Evolutionary conservation across 53 echinoderm and acorn worm species (phyloP).

Genomic region (Zoroaster sp.): DNA sequence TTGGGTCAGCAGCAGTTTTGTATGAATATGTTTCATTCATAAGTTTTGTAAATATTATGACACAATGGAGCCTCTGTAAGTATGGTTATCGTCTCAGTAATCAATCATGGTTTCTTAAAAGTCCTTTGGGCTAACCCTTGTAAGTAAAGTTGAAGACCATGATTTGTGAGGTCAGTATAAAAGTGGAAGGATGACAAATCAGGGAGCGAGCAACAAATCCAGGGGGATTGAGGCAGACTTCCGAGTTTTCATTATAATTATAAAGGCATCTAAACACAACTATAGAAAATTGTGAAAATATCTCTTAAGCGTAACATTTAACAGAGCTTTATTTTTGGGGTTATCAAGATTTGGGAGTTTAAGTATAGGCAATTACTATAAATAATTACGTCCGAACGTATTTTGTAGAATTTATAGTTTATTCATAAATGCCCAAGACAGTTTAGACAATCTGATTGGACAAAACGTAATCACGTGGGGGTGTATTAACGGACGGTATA

Average conservation of each 20-base stretch:
- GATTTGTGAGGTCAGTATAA: neutral
- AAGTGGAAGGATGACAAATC: constrained; percentile 8
- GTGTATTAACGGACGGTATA: too few species aligned
- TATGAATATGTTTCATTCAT: constrained; percentile 3
- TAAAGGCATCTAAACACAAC: neutral
- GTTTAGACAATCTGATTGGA: too few species aligned
- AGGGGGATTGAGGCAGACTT: neutral
- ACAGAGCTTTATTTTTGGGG: too few species aligned
- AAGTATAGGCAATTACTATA: too few species aligned
- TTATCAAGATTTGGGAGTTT: too few species aligned
- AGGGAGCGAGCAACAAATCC: neutral
- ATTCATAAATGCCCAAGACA: too few species aligned
- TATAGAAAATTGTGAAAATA: too few species aligned
- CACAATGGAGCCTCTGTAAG: constrained; percentile 46
- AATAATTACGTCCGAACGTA: too few species aligned
- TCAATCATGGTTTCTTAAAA: neutral
- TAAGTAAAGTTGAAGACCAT: constrained; percentile 28
- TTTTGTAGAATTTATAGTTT: too few species aligned
- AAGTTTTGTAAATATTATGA: constrained; percentile 33
- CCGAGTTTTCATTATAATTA: neutral
- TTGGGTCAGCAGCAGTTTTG: neutral
- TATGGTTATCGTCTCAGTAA: neutral
- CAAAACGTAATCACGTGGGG: too few species aligned
- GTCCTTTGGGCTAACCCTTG: neutral
- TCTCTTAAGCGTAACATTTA: too few species aligned